Percentiles rank a stretch among this genome's conserved stretches.
Evolutionary conservation across 2,888 invertebrate species (phyloP).

Genomic region (Drosophila mercatorum): DNA sequence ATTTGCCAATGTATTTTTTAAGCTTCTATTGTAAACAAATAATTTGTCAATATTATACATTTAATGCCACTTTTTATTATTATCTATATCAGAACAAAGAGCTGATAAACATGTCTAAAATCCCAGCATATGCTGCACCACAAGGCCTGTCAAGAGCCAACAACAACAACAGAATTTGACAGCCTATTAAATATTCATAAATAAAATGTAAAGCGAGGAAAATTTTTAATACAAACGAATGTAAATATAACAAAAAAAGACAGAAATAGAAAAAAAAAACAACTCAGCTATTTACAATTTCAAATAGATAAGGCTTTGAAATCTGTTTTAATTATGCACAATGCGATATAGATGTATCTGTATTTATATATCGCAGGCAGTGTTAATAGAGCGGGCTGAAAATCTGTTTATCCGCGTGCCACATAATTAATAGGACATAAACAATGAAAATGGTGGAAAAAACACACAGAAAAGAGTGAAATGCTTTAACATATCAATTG

Average conservation of each 20-base stretch:
- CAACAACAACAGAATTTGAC: constrained; percentile 54
- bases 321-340: constrained; percentile 63
- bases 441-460: constrained; percentile 40
- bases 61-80: not conserved
- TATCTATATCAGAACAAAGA: not conserved
- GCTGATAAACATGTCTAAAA: constrained; percentile 20
- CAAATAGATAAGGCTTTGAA: constrained; percentile 73
- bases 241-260: constrained; percentile 17
- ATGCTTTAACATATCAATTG: constrained; percentile 44
- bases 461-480: constrained; percentile 1
- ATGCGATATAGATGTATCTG: constrained; percentile 1
- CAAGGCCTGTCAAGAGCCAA: constrained; percentile 55
- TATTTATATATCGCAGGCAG: constrained; percentile 2
- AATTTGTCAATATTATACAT: constrained; percentile 7
- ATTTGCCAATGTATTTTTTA: not conserved
- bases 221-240: constrained; percentile 1
- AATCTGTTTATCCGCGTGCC: constrained; percentile 41
- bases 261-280: constrained; percentile 11
- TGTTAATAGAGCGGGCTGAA: constrained; percentile 25
- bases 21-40: not conserved
- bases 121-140: constrained; percentile 36
- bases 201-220: constrained; percentile 5
- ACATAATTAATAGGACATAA: constrained; percentile 77
- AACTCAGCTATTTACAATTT: constrained; percentile 68
- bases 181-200: constrained; percentile 53